These are phyloP conservation scores for Psittacus erithacus DNA, from an alignment of 2,113 vertebrate genomes.

Conservation along the genomic window DNA sequence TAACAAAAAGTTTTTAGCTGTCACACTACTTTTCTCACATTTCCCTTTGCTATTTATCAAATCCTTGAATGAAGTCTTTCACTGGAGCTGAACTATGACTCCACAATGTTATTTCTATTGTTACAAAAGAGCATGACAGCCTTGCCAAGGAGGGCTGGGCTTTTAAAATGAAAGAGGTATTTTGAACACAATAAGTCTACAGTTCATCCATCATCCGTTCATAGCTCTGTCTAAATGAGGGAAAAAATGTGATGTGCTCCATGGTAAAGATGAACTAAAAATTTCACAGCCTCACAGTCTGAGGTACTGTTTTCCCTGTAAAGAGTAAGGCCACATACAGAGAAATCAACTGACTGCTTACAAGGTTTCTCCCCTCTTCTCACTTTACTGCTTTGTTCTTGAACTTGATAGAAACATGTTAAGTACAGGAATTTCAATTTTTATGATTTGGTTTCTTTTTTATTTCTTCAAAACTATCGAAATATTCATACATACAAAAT, in stretches of 20 bases:
- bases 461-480: neutral
- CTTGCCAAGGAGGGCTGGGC: constrained; percentile 50
- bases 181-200: constrained; percentile 33
- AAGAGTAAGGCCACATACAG: neutral
- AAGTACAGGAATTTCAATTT: neutral
- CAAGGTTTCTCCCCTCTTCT: neutral
- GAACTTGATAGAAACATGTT: neutral
- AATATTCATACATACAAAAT: neutral
- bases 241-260: neutral
- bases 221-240: neutral
- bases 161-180: constrained; percentile 63
- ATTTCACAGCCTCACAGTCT: constrained; percentile 19
- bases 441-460: neutral
- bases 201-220: constrained; percentile 42
- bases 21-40: neutral
- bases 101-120: neutral
- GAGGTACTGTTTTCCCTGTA: neutral
- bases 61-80: constrained; percentile 36
- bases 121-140: neutral
- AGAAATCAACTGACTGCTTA: constrained; percentile 11
- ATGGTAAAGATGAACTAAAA: constrained; percentile 14
- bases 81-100: constrained; percentile 29
- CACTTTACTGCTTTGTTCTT: neutral
- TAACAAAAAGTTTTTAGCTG: neutral
- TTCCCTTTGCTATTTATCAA: constrained; percentile 29